Base-by-base conservation (phyloP, 1,140 invertebrate genomes). In the Drosophila tropicalis region DNA sequence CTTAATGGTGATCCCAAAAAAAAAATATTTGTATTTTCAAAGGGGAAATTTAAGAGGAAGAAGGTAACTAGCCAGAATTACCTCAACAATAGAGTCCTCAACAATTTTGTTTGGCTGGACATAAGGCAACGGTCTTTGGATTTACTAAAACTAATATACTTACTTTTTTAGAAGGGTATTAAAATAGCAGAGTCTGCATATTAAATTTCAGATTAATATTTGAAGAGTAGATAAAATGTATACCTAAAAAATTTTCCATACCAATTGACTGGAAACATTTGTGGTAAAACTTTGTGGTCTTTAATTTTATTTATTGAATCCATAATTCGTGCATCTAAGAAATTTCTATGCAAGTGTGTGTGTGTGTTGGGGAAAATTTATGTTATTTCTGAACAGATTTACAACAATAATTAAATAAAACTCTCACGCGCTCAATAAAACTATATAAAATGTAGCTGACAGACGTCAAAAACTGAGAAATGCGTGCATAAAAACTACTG, bases 401-500 rank as follows among this genome's bases (percentile, higher is more conserved):
- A 72, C 81, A 67, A 63, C 80, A 72, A 54, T 82, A 76, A 86
- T 85, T 79, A 70, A 87, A 69, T 70, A 81, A 85, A 86, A 85
- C 83, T 76, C 64, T 82, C 79, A 85, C 73, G 79, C 57, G 76
- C 76, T 40, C 56, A 69, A 62, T 66, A 62, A 66, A 63, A 66
- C 66, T 67, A 64, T 51, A 67, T 58, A 65, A 85, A 85, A 85
- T 85, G 78, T 72, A 76, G 62, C 78, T 81, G 82, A 86, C 82
- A 85, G 82, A 86, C 83, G 79, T 85, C 82, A 85, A 76, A 87
- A 41, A 70, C 65, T 22, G 54, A 76, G 75, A 82, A 82, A 87
- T 86, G 82, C 83, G 79, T 87, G 85, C 79, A 87, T 85, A 85
- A 85, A 81, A 82, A 68, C 75, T 66, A 70, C 71, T 63, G 57